phyloP scores from a whole-genome alignment of 2,888 invertebrate species.

The Agrenia bidenticulata region DNA sequence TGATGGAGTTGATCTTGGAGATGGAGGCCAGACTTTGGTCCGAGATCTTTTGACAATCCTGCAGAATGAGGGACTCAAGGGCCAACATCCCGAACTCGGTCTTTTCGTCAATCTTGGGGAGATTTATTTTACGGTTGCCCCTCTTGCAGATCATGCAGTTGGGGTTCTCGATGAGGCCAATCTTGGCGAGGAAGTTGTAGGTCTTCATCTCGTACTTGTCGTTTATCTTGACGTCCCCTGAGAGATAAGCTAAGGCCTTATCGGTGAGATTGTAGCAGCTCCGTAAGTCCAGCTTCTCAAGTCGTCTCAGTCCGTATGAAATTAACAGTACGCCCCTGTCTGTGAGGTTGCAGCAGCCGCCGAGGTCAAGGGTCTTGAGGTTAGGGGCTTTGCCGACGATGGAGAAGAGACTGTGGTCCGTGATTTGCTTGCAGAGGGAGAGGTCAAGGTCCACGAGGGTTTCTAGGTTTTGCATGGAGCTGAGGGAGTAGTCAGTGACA shows the following conservation, averaged over 20 bases:
- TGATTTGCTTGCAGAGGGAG: constrained; percentile 90
- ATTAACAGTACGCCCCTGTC: constrained; percentile 83
- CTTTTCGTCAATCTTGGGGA: constrained; percentile 38
- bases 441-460: constrained; percentile 75
- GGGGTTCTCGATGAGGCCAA: constrained; percentile 41
- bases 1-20: constrained; percentile 72
- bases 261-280: constrained; percentile 93
- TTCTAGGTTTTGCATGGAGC: constrained; percentile 70
- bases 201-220: constrained; percentile 35
- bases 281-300: constrained; percentile 80
- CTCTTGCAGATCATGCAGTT: constrained; percentile 33
- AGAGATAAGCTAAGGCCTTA: constrained; percentile 82
- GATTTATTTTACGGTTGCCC: constrained; percentile 16
- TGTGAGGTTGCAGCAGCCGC: constrained; percentile 88
- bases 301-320: constrained; percentile 81
- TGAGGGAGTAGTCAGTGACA: constrained; percentile 81
- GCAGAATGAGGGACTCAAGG: constrained; percentile 81
- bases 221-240: constrained; percentile 59
- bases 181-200: constrained; percentile 37
- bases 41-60: constrained; percentile 91
- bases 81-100: constrained; percentile 55
- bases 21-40: constrained; percentile 87
- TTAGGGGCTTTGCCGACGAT: constrained; percentile 71
- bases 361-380: constrained; percentile 82
- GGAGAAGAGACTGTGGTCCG: constrained; percentile 62